Conservation (phyloP, 2,113 vertebrate species). For the Brachyhypopomus occidentalis region DNA sequence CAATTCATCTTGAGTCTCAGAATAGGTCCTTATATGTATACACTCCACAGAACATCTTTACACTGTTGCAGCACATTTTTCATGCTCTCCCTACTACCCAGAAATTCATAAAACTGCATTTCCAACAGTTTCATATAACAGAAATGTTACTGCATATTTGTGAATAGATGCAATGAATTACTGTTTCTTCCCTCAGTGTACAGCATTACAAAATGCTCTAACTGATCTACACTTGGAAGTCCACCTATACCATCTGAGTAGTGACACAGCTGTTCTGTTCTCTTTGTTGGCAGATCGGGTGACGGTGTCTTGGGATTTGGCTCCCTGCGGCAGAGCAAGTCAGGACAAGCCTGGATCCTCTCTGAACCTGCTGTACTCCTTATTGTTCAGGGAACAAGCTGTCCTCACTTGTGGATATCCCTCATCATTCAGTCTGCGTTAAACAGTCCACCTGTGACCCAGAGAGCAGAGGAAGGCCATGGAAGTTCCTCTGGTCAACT, state of each 20-base stretch:
- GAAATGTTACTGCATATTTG: too few species aligned
- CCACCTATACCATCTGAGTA: slow-evolving; percentile 23
- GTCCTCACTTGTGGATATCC: slow-evolving; percentile 56
- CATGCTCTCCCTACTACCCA: too few species aligned
- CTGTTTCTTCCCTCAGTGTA: too few species aligned
- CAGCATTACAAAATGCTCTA: slow-evolving; percentile 5
- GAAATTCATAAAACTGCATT: too few species aligned
- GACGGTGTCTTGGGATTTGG: slow-evolving; percentile 45
- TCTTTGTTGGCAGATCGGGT: slow-evolving; percentile 57
- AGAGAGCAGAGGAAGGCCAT: slow-evolving; percentile 75
- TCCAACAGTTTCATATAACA: too few species aligned
- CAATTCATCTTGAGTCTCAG: too few species aligned
- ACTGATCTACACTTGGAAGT: slow-evolving; percentile 35
- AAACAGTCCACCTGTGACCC: slow-evolving; percentile 70
- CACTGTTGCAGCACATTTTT: too few species aligned
- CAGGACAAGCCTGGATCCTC: slow-evolving; percentile 43
- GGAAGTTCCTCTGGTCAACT: slow-evolving; percentile 93
- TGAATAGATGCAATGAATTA: too few species aligned
- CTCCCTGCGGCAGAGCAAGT: slow-evolving; percentile 31
- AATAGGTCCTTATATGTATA: too few species aligned
- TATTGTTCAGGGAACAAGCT: slow-evolving; percentile 48
- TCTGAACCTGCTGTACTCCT: slow-evolving; percentile 20
- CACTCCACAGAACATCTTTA: too few species aligned
- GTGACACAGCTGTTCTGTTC: slow-evolving; percentile 43
- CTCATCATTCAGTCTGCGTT: slow-evolving; percentile 55